Evolutionary conservation across 2,113 vertebrate species (phyloP).

Genomic region (Indicator indicator): DNA sequence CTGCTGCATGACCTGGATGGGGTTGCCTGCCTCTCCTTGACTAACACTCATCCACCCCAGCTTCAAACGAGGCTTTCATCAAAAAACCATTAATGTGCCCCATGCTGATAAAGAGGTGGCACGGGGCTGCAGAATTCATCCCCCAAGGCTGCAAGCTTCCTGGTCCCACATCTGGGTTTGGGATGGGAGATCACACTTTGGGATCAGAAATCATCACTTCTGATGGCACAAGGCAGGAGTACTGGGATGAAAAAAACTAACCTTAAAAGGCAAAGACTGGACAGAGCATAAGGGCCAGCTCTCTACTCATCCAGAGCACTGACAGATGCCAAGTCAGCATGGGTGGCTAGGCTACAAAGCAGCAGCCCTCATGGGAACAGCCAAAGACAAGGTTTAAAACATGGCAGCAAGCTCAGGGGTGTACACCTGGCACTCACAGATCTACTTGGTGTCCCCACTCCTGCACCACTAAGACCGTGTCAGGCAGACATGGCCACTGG

Average conservation of each 20-base stretch:
- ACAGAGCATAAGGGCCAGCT: slow-evolving; percentile 21
- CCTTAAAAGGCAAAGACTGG: slow-evolving; percentile 58
- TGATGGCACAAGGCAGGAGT: slow-evolving; percentile 14
- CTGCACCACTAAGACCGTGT: not conserved
- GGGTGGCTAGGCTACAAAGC: not conserved
- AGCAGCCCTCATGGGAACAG: rapidly evolving
- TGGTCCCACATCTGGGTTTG: not conserved
- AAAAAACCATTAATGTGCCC: not conserved
- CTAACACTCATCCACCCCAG: not conserved
- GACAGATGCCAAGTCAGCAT: not conserved
- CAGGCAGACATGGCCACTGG: rapidly evolving
- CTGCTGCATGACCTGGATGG: not conserved
- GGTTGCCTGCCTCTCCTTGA: rapidly evolving
- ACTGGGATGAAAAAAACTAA: slow-evolving; percentile 27
- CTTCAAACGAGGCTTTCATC: not conserved
- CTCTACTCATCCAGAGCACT: not conserved
- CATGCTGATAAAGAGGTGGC: not conserved
- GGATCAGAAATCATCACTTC: not conserved
- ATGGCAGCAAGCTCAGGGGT: not conserved
- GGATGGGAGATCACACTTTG: not conserved
- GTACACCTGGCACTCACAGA: not conserved
- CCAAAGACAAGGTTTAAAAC: not conserved
- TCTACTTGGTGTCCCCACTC: rapidly evolving
- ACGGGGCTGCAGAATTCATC: not conserved
- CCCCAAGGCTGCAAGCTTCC: rapidly evolving